Evolutionary conservation across 2,113 vertebrate genomes (phyloP), one percentile per base, ranked within the genome.

Genomic region (Sorex fumeus): DNA sequence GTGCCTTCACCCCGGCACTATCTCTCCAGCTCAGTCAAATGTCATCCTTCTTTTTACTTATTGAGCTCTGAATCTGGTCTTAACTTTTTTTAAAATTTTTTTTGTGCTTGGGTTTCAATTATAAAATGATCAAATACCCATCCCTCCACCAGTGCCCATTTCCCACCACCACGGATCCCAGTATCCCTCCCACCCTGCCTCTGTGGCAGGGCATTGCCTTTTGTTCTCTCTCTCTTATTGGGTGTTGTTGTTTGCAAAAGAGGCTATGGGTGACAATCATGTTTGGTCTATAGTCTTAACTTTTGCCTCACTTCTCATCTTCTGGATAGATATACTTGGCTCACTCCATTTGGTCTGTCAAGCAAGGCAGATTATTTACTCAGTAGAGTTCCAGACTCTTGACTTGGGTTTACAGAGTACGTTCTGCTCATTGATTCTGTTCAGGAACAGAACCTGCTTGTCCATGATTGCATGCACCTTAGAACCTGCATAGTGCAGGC

Each of bases 331-430:
- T 90, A 66, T 92, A 50, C 79, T 92, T 88, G 40, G 40, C 45
- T 89, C 72, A 71, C 93, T 91, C 90, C 92, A 21, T 40, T 64
- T 91, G 84, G 72, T 74, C 57, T 28, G 72, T 57, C 90, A 94
- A 91, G 87, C 91, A 91, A 92, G 77, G 32, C 18, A 2, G n/a
- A 71, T 53, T 40, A 69, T 57, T 89, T 91, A 40, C 60, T 45
- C 0, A 3, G 19, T 5, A 8, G 0, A 67, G 86, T 92, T 81
- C 91, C 53, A 57, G 80, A 6, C 74, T 91, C 94, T 92, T 92
- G 72, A 91, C 93, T 91, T 32, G 80, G 19, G 83, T 90, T 34
- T 84, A 72, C 77, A 91, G 80, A 92, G 40, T 32, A 32, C 0
- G 16, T 93, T 92, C 83, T 91, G 89, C 72, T 32, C 60, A 60